Percentiles rank a stretch among this genome's conserved stretches.
These are phyloP conservation scores for Scaptomyza hsui DNA, from an alignment of 1,140 invertebrate species.

Conservation along the genomic window DNA sequence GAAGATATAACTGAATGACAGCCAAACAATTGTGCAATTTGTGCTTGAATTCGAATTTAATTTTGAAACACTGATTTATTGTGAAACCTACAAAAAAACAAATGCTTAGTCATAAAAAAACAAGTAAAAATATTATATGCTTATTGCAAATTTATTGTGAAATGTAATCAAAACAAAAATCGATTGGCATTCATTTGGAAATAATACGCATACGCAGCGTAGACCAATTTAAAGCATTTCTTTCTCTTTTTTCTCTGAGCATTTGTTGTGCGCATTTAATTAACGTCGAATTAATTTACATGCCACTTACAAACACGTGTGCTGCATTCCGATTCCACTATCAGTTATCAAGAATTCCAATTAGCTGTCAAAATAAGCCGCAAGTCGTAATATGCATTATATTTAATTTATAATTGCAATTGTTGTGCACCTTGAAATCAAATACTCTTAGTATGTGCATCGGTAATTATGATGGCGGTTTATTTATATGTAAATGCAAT, in stretches of 20 bases:
- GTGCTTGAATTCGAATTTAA: slow-evolving; percentile 1
- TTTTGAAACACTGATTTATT: background rate
- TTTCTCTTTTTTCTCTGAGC: background rate
- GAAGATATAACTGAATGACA: slow-evolving; percentile 48
- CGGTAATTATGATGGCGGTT: slow-evolving; percentile 25
- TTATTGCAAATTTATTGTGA: too few relatives aligned
- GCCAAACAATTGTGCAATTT: slow-evolving; percentile 43
- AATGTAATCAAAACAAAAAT: too few relatives aligned
- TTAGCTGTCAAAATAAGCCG: slow-evolving; percentile 52
- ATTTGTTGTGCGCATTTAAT: slow-evolving; percentile 47
- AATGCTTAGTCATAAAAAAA: too few relatives aligned
- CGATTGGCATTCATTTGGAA: slow-evolving; percentile 11
- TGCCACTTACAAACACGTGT: slow-evolving; percentile 1
- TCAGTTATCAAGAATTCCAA: slow-evolving; percentile 19
- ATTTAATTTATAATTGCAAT: slow-evolving; percentile 12
- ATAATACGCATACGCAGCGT: slow-evolving; percentile 47
- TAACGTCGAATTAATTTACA: slow-evolving; percentile 53
- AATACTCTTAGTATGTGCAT: background rate
- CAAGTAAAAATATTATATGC: too few relatives aligned
- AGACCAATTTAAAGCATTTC: background rate
- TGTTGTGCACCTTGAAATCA: background rate
- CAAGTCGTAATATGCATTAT: background rate
- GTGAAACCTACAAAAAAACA: too few relatives aligned
- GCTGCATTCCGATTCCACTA: slow-evolving; percentile 1
- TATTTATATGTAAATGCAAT: slow-evolving; percentile 30